Conservation (phyloP, 2,113 vertebrate genomes). For the Apteryx owenii region DNA sequence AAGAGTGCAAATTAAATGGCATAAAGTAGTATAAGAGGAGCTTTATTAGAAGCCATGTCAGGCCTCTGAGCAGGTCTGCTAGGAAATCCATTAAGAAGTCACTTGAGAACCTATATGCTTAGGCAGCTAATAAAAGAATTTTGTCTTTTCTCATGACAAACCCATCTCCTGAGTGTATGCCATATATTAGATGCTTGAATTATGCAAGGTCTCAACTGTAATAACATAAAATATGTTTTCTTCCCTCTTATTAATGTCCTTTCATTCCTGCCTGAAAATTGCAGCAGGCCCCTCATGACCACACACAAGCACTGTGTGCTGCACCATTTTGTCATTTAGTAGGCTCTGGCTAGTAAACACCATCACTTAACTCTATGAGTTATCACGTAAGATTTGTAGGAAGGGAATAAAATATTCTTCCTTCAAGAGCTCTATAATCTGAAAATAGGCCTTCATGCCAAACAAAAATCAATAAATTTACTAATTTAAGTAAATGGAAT, state of each 20-base stretch:
- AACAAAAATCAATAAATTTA: not conserved
- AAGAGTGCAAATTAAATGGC: not conserved
- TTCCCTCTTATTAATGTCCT: not conserved
- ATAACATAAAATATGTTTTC: not conserved
- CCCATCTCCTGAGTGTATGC: not conserved
- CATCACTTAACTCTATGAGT: not conserved
- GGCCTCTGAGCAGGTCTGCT: not conserved
- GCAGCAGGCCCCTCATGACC: not conserved
- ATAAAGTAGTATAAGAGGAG: not conserved
- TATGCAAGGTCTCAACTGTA: not conserved
- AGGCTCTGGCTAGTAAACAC: not conserved
- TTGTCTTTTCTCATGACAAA: not conserved
- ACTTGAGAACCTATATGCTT: not conserved
- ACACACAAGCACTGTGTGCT: not conserved
- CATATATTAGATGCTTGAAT: not conserved
- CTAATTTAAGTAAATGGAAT: not conserved
- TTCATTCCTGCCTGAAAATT: not conserved
- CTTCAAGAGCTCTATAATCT: not conserved
- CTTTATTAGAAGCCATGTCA: not conserved
- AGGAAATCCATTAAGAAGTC: not conserved
- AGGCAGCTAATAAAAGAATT: not conserved
- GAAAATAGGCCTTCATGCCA: not conserved
- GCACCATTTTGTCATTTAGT: not conserved
- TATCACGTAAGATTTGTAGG: not conserved
- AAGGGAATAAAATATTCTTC: not conserved